These are phyloP conservation scores for Cheilosia vernalis DNA, from an alignment of 2,888 invertebrate genomes.

Conservation along the genomic window DNA sequence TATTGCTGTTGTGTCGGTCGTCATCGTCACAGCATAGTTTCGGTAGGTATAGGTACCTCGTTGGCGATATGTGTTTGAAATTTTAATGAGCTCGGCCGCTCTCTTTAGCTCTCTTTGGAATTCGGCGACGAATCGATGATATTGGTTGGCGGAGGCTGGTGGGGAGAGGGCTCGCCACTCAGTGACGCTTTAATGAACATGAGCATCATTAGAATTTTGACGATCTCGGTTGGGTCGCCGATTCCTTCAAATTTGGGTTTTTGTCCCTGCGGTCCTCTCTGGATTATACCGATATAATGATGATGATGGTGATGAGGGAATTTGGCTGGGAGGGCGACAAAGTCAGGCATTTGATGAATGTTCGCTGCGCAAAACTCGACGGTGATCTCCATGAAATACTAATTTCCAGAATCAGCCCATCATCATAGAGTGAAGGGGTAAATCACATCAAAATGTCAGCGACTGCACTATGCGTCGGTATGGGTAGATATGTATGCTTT, in stretches of 20 bases:
- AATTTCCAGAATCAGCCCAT: slow-evolving; percentile 47
- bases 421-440: slow-evolving; percentile 59
- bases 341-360: slow-evolving; percentile 55
- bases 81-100: slow-evolving; percentile 76
- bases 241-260: slow-evolving; percentile 51
- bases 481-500: background rate
- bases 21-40: slow-evolving; percentile 66
- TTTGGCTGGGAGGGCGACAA: slow-evolving; percentile 1
- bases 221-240: slow-evolving; percentile 49
- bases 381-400: slow-evolving; percentile 69
- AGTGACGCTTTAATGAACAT: slow-evolving; percentile 72
- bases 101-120: slow-evolving; percentile 68
- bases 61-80: slow-evolving; percentile 76
- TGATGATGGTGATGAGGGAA: slow-evolving; percentile 49
- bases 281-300: slow-evolving; percentile 65
- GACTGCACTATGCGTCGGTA: slow-evolving; percentile 6
- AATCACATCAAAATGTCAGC: slow-evolving; percentile 67
- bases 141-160: too few relatives aligned
- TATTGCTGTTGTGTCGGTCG: slow-evolving; percentile 28
- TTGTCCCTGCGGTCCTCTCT: slow-evolving; percentile 14
- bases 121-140: slow-evolving; percentile 26
- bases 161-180: slow-evolving; percentile 36
- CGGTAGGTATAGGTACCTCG: slow-evolving; percentile 61
- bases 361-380: slow-evolving; percentile 22
- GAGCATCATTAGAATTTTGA: slow-evolving; percentile 75